Conservation (phyloP, 2,113 vertebrate genomes). For the Abramis brama region DNA sequence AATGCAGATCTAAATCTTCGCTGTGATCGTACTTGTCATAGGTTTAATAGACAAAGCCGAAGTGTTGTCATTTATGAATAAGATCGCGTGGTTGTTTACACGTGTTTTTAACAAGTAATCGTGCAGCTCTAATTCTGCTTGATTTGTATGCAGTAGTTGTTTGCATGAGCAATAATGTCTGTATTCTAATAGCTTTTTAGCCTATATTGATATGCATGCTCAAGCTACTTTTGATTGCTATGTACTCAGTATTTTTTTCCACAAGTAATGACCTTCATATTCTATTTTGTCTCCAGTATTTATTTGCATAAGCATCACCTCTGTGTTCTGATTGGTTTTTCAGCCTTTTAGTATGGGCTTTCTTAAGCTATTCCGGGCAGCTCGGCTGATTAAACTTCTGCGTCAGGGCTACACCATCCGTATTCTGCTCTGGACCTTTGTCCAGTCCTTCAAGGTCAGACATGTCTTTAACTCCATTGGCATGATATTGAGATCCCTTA, state of each 20-base stretch:
- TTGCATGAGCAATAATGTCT: neutral
- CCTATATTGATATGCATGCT: neutral
- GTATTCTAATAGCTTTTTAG: neutral
- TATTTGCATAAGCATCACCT: neutral
- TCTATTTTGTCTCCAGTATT: neutral
- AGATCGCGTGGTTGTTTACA: too few relatives aligned
- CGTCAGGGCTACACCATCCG: conserved; percentile 98
- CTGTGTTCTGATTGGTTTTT: conserved; percentile 3
- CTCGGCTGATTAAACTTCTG: conserved; percentile 96
- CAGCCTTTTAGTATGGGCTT: conserved; percentile 96
- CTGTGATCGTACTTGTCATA: too few relatives aligned
- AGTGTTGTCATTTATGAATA: too few relatives aligned
- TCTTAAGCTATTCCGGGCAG: conserved; percentile 95
- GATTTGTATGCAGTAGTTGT: neutral
- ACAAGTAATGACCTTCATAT: neutral
- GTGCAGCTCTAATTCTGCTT: neutral
- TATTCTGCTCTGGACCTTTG: conserved; percentile 96
- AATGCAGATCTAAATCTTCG: too few relatives aligned
- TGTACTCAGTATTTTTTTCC: neutral
- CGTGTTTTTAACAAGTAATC: too few relatives aligned
- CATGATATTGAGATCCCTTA: neutral
- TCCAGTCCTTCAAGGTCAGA: conserved; percentile 95
- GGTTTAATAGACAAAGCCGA: too few relatives aligned
- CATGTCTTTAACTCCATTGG: neutral
- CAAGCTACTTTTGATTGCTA: neutral